Conservation (phyloP, 2,888 invertebrate genomes). For the Osmoderma eremita region DNA sequence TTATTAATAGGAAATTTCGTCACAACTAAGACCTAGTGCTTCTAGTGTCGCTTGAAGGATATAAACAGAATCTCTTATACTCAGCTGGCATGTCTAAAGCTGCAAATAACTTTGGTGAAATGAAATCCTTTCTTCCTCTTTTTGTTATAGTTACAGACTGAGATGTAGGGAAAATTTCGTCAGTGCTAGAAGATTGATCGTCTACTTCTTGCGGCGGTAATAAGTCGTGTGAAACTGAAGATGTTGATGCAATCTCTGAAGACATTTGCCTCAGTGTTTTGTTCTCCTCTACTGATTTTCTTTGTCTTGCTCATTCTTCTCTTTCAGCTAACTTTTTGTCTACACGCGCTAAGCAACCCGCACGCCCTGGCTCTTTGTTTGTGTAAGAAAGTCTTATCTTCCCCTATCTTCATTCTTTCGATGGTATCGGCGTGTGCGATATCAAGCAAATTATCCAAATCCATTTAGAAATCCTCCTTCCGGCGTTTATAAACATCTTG, state of each 20-base stretch:
- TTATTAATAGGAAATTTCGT: constrained; percentile 17
- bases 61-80: constrained; percentile 8
- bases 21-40: constrained; percentile 35
- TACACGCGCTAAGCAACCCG: constrained; percentile 49
- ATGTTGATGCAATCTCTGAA: constrained; percentile 20
- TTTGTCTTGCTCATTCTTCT: constrained; percentile 45
- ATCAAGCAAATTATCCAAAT: constrained; percentile 48
- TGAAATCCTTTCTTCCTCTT: constrained; percentile 46
- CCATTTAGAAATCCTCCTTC: constrained; percentile 29
- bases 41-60: constrained; percentile 24
- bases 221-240: background rate
- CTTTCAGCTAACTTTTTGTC: constrained; percentile 51
- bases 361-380: constrained; percentile 48
- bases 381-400: constrained; percentile 51
- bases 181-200: constrained; percentile 34
- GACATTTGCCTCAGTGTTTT: no score
- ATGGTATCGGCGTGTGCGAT: constrained; percentile 45
- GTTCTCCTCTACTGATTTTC: no score
- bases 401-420: constrained; percentile 48
- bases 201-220: constrained; percentile 12
- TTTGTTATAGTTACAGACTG: constrained; percentile 34
- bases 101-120: constrained; percentile 49
- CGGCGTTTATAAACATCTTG: constrained; percentile 51
- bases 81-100: constrained; percentile 4
- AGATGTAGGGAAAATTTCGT: constrained; percentile 32